Base-by-base conservation (phyloP, 2,888 invertebrate genomes). In the Pycnomerus fuliginosus region DNA sequence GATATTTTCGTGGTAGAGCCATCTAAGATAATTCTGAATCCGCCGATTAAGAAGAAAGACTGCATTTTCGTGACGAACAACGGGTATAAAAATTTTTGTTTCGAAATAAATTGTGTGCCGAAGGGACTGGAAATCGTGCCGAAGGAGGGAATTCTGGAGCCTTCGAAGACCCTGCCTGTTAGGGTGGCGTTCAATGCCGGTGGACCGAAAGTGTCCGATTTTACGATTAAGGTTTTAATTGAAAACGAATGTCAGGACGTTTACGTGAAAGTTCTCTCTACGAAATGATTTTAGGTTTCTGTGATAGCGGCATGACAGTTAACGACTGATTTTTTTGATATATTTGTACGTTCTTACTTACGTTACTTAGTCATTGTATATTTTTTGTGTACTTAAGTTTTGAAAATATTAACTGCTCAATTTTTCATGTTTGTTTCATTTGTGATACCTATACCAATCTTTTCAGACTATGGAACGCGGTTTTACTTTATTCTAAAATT, bases 221-320 rank as follows among this genome's bases (percentile, higher is more conserved):
- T 37, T 37, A 43, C 16, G 17, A 16, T 36, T 28, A 31, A 10
- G 20, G 37, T 43, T 32, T 25, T 25, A 3, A 31, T 43, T 1
- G 43, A 43, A 25, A 43, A 37, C 15, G 43, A 43, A 13, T 7
- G 10, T 31, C 37, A 31, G 27, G 20, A 27, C 3, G 43, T 43
- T 15, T 27, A 37, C 12, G 43, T 43, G 3, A 43, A 43, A 28
- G 22, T 43, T 42, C 7, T 42, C 2, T n/a, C 11, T 27, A 10
- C 27, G 11, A 4, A 10, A 8, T 20, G 4, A 20, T 20, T 20
- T 5, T 20, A n/a, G n/a, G n/a, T n/a, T n/a, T n/a, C n/a, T n/a
- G n/a, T n/a, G n/a, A n/a, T n/a, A n/a, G n/a, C n/a, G n/a, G n/a
- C n/a, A n/a, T n/a, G n/a, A n/a, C n/a, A n/a, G n/a, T n/a, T n/a